Evolutionary conservation across 1,140 invertebrate genomes (phyloP), one percentile per base, ranked within the genome.

Genomic region (Stegodyphus mimosarum): DNA sequence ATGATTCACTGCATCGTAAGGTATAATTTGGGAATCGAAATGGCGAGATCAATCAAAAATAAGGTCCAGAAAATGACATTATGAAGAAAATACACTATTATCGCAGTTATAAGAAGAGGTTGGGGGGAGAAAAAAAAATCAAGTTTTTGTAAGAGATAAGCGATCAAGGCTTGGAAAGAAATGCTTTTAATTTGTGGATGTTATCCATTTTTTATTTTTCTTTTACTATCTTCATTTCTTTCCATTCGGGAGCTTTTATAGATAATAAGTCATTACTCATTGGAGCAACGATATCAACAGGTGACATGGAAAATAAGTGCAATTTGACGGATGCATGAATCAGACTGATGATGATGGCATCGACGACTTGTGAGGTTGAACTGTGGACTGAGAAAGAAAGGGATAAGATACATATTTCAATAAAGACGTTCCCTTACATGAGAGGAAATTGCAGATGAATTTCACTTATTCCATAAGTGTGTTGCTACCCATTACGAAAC

Each of bases 21-120:
- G n/a, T 83, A 83, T 83, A 83, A 83, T 83, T 83, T 83, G 63
- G 60, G 50, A 83, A 83, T 83, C 63, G 72, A 70, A 83, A 83
- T 75, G 72, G 13, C 63, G 72, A 75, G 75, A 83, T 83, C 81
- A 83, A 83, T 83, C 81, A 83, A 83, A 73, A 75, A 74, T 76
- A 60, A 67, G 51, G 64, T 75, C 60, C 72, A 17, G 18, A 67
- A 67, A 83, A 83, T 83, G 81, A 83, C 81, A 83, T 83, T 83
- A 52, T 74, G 64, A 74, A 51, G 49, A 75, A 74, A 83, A 83
- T 69, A 75, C 72, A 63, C 81, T n/a, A 74, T 76, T 83, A 83
- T 70, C 71, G 55, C 55, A 60, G 15, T 60, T 10, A 15, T 10
- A 5, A 60, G 55, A 15, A 60, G 5, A 15, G 55, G 55, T 3